Percentiles rank a stretch among this genome's conserved stretches.
These are phyloP conservation scores for Ctenomys sociabilis DNA, from an alignment of 2,113 vertebrate species.

Conservation along the genomic window DNA sequence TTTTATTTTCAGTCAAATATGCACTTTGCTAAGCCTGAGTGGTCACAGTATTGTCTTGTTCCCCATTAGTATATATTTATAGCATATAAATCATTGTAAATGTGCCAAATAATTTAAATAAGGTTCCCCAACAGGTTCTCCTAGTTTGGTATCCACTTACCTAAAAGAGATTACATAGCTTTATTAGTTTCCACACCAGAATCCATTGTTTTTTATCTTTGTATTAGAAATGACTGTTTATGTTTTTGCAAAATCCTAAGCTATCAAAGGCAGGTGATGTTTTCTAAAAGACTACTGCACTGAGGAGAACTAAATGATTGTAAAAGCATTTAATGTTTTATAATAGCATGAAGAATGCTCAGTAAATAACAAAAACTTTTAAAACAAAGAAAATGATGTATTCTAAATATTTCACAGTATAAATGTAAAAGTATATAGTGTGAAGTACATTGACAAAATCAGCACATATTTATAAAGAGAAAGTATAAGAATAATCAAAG, in stretches of 20 bases:
- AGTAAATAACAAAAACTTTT: not conserved
- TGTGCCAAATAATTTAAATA: constrained; percentile 62
- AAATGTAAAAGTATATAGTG: not conserved
- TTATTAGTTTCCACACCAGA: constrained; percentile 37
- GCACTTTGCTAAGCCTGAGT: constrained; percentile 54
- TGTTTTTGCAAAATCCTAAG: not conserved
- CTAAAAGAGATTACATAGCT: not conserved
- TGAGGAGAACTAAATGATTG: not conserved
- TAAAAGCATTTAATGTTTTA: not conserved
- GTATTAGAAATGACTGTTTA: not conserved
- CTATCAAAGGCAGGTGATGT: not conserved
- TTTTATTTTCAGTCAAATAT: constrained; percentile 60
- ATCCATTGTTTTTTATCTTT: not conserved
- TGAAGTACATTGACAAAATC: not conserved
- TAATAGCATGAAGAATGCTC: not conserved
- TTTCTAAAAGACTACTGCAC: not conserved
- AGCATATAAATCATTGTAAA: constrained; percentile 33
- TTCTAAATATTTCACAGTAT: not conserved
- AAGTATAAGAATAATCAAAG: not conserved
- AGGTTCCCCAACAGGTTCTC: not conserved
- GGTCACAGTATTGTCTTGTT: not conserved
- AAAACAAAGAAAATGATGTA: not conserved
- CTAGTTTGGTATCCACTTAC: constrained; percentile 35
- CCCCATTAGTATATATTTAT: constrained; percentile 42
- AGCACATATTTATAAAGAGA: not conserved